phyloP scores from a whole-genome alignment of 2,113 vertebrate species.

The Nymphicus hollandicus region DNA sequence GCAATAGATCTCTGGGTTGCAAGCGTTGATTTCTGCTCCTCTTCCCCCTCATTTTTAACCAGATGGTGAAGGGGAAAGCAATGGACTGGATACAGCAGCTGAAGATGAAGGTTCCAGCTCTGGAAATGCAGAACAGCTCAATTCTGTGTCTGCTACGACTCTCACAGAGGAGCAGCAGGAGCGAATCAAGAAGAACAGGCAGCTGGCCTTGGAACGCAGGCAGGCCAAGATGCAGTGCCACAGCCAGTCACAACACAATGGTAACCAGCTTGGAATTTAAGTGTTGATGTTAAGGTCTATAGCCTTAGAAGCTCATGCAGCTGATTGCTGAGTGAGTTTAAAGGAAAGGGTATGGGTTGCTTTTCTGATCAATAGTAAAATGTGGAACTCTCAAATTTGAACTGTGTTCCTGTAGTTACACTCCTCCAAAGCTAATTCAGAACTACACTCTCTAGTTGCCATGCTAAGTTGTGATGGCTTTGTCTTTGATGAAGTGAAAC shows the following conservation, averaged over 20 bases:
- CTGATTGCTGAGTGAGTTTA: not conserved
- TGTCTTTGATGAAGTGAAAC: not conserved
- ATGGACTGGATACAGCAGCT: not conserved
- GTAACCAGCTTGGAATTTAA: conserved; percentile 9
- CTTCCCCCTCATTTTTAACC: not conserved
- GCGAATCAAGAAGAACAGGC: conserved; percentile 85
- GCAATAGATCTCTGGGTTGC: not conserved
- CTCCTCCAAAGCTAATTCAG: not conserved
- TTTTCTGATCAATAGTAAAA: not conserved
- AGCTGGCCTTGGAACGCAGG: conserved; percentile 83
- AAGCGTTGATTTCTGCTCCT: not conserved
- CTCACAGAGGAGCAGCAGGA: conserved; percentile 85
- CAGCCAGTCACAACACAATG: conserved; percentile 58
- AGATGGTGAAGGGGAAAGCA: conserved; percentile 48
- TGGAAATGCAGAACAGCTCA: not conserved
- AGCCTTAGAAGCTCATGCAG: not conserved
- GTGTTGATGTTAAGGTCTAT: accelerated
- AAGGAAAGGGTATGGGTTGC: not conserved
- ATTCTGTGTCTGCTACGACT: conserved; percentile 8
- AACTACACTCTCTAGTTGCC: not conserved
- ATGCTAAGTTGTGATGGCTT: not conserved
- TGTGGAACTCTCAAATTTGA: not conserved
- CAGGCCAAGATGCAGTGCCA: conserved; percentile 75
- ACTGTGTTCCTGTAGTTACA: not conserved
- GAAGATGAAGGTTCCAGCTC: conserved; percentile 38